A percentile compares a stretch with the other conserved stretches of the same genome.
Evolutionary conservation across 2,888 invertebrate genomes (phyloP).

Genomic region (Bibio marci): DNA sequence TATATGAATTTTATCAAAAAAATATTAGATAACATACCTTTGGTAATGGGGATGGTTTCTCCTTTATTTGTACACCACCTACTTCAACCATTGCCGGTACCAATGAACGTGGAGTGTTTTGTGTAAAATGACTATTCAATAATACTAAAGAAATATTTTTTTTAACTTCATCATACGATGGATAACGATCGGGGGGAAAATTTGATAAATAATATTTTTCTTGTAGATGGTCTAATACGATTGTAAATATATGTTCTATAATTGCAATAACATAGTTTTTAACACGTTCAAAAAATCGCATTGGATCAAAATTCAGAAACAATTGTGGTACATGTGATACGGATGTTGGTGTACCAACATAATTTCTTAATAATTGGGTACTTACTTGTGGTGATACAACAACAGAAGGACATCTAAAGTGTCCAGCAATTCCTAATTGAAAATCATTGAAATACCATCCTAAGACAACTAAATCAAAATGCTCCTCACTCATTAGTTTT

Average conservation of each 20-base stretch:
- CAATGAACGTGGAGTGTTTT: constrained; percentile 20
- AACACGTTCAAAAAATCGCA: background rate
- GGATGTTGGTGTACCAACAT: background rate
- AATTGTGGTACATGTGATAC: background rate
- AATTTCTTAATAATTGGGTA: background rate
- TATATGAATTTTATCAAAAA: too few species aligned
- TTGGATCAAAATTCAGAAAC: background rate
- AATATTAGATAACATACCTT: too few species aligned
- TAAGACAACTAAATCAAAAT: constrained; percentile 9
- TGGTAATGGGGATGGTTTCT: constrained; percentile 11
- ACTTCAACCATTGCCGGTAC: constrained; percentile 28
- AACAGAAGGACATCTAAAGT: background rate
- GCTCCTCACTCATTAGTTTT: constrained; percentile 3
- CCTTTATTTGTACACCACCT: constrained; percentile 30
- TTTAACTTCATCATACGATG: constrained; percentile 17
- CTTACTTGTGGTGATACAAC: background rate
- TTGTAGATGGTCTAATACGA: constrained; percentile 7
- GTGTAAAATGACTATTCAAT: constrained; percentile 24
- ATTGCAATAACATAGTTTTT: background rate
- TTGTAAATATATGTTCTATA: background rate
- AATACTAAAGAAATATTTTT: constrained; percentile 24
- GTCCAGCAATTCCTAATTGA: constrained; percentile 6
- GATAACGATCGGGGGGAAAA: constrained; percentile 8
- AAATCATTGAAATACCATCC: constrained; percentile 10
- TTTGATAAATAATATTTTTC: constrained; percentile 1